A percentile compares a stretch with the other conserved stretches of the same genome.
Conservation (phyloP, 2,113 vertebrate species). For the Campylomormyrus tamandua region DNA sequence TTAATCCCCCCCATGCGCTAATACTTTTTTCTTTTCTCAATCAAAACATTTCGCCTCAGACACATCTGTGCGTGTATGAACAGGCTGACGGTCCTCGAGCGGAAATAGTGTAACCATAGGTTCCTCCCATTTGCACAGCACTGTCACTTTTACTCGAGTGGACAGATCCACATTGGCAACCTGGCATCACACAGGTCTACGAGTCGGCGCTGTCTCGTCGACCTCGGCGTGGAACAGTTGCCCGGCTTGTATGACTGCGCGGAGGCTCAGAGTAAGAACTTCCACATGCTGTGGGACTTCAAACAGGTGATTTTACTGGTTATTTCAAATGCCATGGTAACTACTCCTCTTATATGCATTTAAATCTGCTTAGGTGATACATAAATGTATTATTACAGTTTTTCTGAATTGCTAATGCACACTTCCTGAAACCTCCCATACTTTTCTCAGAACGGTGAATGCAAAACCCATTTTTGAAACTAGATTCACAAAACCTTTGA, state of each 20-base stretch:
- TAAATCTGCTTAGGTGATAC: background rate
- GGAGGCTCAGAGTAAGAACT: conserved; percentile 29
- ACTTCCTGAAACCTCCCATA: background rate
- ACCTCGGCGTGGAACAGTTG: conserved; percentile 26
- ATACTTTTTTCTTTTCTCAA: background rate
- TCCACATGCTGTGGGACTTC: conserved; percentile 56
- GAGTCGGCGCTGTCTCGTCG: conserved; percentile 48
- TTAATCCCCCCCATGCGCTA: too few species aligned
- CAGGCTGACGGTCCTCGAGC: background rate
- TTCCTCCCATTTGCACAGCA: conserved; percentile 21
- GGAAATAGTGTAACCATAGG: background rate
- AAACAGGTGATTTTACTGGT: conserved; percentile 46
- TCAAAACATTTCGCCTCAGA: background rate
- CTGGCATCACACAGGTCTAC: conserved; percentile 43
- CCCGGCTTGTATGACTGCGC: conserved; percentile 46
- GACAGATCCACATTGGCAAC: conserved; percentile 43
- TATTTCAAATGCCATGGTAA: background rate
- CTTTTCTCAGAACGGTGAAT: background rate
- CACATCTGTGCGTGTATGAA: background rate
- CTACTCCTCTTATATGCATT: background rate
- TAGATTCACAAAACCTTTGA: background rate
- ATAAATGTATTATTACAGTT: background rate
- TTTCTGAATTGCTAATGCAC: background rate
- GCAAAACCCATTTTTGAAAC: background rate
- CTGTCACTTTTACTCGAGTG: conserved; percentile 35